These are phyloP conservation scores for Pogonocherus hispidulus DNA, from an alignment of 2,888 invertebrate species.

Conservation along the genomic window DNA sequence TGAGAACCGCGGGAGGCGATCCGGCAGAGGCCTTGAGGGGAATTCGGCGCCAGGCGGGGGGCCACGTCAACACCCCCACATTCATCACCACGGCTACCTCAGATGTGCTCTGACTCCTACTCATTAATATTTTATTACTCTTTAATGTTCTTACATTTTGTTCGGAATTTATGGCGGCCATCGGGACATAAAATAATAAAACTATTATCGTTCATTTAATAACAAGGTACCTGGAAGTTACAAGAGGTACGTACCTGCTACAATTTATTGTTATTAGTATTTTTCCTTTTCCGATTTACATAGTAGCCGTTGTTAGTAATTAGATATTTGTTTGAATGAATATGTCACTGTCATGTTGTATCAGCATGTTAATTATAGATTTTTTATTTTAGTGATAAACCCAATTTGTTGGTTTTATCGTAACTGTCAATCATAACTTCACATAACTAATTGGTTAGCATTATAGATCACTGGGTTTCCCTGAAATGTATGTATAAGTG, in stretches of 20 bases:
- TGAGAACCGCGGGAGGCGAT: conserved; percentile 50
- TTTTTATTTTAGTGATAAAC: too few relatives aligned
- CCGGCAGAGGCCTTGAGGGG: conserved; percentile 51
- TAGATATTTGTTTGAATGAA: background rate
- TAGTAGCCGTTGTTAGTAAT: background rate
- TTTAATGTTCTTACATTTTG: conserved; percentile 17
- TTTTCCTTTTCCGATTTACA: background rate
- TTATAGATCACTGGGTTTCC: too few relatives aligned
- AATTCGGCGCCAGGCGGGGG: conserved; percentile 53
- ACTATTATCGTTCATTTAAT: conserved; percentile 24
- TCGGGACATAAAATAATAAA: conserved; percentile 18
- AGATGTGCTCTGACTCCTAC: conserved; percentile 32
- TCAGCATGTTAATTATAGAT: background rate
- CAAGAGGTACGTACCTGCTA: background rate
- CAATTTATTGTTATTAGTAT: background rate
- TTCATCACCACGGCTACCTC: conserved; percentile 48
- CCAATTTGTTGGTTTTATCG: too few relatives aligned
- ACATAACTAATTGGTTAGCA: too few relatives aligned
- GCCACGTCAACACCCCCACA: conserved; percentile 59
- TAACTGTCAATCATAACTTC: too few relatives aligned
- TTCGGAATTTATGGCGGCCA: conserved; percentile 22
- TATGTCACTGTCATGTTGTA: background rate
- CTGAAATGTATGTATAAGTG: too few relatives aligned
- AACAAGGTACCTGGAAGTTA: conserved; percentile 1
- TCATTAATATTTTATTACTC: conserved; percentile 27